A percentile compares a stretch with the other conserved stretches of the same genome.
These are phyloP conservation scores for Etheostoma cragini DNA, from an alignment of 2,113 vertebrate species.

Conservation along the genomic window DNA sequence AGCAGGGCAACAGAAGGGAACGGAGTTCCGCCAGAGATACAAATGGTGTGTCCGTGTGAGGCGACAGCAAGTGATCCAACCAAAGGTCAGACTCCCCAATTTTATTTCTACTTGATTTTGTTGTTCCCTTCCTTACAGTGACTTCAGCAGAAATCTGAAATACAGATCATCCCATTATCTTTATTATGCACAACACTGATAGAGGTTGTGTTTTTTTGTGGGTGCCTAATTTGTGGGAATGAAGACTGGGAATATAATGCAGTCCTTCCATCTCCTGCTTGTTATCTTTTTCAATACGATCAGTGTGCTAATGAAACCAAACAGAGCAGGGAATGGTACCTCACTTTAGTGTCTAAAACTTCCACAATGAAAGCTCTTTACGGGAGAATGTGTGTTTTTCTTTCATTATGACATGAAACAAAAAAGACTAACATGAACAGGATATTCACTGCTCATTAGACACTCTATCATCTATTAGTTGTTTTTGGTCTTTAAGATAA, in stretches of 20 bases:
- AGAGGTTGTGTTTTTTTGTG: constrained; percentile 54
- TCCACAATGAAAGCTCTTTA: constrained; percentile 42
- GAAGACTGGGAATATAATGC: constrained; percentile 47
- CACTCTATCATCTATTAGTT: background rate
- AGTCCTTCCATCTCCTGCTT: constrained; percentile 70
- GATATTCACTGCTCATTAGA: background rate
- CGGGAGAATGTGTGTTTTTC: constrained; percentile 31
- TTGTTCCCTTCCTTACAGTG: background rate
- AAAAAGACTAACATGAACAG: background rate
- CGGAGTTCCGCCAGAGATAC: constrained; percentile 66
- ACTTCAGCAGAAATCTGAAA: constrained; percentile 24
- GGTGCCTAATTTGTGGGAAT: constrained; percentile 57
- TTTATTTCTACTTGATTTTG: constrained; percentile 15
- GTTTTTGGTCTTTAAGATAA: too few species aligned
- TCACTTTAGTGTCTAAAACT: constrained; percentile 56
- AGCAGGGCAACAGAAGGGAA: constrained; percentile 72
- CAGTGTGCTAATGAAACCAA: constrained; percentile 64
- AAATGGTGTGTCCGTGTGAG: constrained; percentile 68
- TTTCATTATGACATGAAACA: background rate
- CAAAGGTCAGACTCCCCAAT: constrained; percentile 65
- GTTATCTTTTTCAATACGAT: constrained; percentile 69
- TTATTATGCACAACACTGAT: constrained; percentile 31
- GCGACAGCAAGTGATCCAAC: constrained; percentile 62
- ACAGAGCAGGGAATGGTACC: constrained; percentile 56
- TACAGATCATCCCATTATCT: constrained; percentile 31